Conservation (phyloP, 2,113 vertebrate species). For the Apistogramma diplotaenia region DNA sequence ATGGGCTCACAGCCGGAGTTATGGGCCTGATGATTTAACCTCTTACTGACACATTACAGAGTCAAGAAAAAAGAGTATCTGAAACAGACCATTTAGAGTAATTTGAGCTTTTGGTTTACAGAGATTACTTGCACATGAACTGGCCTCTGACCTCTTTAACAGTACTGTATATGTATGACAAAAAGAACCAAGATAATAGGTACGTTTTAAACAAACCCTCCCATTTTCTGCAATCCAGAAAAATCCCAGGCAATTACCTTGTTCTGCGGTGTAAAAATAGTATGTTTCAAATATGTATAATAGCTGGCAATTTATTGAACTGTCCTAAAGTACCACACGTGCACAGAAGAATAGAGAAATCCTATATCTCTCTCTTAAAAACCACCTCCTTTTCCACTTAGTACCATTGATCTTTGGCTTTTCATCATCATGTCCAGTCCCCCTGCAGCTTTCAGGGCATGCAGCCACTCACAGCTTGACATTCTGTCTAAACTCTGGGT, state of each 20-base stretch:
- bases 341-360: constrained; percentile 19
- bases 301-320: not conserved
- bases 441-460: constrained; percentile 48
- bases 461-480: constrained; percentile 70
- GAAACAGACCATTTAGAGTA: not conserved
- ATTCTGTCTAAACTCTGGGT: constrained; percentile 69
- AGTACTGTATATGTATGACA: not conserved
- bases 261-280: not conserved
- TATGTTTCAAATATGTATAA: not conserved
- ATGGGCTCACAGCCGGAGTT: too few relatives aligned
- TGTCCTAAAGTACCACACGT: constrained; percentile 9
- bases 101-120: not conserved
- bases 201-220: not conserved
- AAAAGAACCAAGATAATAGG: not conserved
- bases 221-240: not conserved
- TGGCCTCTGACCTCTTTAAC: not conserved
- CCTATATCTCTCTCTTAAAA: constrained; percentile 1
- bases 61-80: not conserved
- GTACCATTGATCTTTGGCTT: constrained; percentile 57
- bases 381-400: constrained; percentile 33
- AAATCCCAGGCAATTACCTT: not conserved
- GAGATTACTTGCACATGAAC: not conserved
- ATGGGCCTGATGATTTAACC: not conserved
- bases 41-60: not conserved
- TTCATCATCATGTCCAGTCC: constrained; percentile 40